Conservation (phyloP, 1,140 invertebrate species). For the Orchestia grillus region DNA sequence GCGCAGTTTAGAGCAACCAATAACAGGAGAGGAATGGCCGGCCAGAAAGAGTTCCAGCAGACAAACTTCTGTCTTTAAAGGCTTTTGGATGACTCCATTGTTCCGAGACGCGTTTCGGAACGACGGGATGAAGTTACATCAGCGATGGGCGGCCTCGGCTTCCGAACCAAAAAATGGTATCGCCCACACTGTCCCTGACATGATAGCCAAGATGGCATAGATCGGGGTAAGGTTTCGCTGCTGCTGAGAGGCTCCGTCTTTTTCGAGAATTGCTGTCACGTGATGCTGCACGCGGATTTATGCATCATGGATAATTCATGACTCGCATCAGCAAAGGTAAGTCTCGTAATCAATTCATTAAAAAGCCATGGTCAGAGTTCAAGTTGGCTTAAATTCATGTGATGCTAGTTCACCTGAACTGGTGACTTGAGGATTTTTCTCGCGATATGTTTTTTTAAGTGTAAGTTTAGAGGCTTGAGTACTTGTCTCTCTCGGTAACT, state of each 20-base stretch:
- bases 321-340: background rate
- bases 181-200: background rate
- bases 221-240: background rate
- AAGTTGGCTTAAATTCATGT: background rate
- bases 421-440: background rate
- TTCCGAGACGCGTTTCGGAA: background rate
- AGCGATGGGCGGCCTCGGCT: background rate
- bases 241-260: background rate
- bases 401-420: no score
- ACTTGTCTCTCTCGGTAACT: background rate
- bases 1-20: constrained; percentile 37
- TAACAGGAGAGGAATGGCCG: constrained; percentile 37
- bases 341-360: background rate
- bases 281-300: background rate
- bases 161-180: background rate
- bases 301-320: background rate
- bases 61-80: constrained; percentile 50
- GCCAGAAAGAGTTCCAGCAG: constrained; percentile 36
- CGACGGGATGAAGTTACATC: constrained; percentile 6
- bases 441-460: background rate
- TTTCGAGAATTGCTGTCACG: background rate
- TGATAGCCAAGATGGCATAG: background rate
- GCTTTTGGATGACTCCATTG: constrained; percentile 44
- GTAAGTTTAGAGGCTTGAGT: background rate
- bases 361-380: background rate